Base-by-base conservation (phyloP, 2,113 vertebrate genomes). In the Dolichotis patagonum region DNA sequence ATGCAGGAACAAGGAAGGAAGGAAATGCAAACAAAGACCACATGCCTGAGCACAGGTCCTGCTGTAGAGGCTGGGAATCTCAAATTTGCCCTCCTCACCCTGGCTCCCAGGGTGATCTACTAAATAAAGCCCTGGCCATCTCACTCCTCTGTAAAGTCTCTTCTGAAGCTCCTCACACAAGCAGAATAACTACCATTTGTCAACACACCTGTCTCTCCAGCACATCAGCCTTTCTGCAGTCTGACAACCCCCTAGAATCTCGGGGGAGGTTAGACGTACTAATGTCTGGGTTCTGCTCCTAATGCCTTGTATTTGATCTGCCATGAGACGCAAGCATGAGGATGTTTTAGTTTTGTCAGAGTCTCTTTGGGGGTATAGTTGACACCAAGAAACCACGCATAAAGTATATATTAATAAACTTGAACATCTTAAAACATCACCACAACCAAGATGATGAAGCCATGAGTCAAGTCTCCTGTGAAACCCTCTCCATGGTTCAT, bases 151-250 rank as follows among this genome's bases (percentile, higher is more conserved):
- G 77, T n/a, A 24, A 83, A 63, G 32, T 3, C 28, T 30, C 52
- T 49, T 24, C 7, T 3, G 0, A 6, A 58, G 35, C 32, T 16
- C 43, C 7, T 22, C 7, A 24, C 16, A 35, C 38, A 30, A 26
- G 20, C 26, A 0, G 43, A 19, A 62, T 8, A 62, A 26, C 38
- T 11, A 0, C n/a, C 5, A 7, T 11, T 24, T 24, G 12, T 54
- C 17, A 2, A 3, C 1, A 1, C 19, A 9, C n/a, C 85, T 32
- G 11, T 24, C 58, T 89, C 67, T 65, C 24, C 24, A 43, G 14
- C 0, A 5, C 12, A 6, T 6, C 2, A 2, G 60, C 6, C 0
- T 1, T 11, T 73, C 96, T 83, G 49, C 19, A 8, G 28, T 20
- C n/a, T 28, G 9, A 80, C 35, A 85, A 58, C 20, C 84, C 56